phyloP scores from a whole-genome alignment of 2,113 vertebrate species.

The Gallinago media region DNA sequence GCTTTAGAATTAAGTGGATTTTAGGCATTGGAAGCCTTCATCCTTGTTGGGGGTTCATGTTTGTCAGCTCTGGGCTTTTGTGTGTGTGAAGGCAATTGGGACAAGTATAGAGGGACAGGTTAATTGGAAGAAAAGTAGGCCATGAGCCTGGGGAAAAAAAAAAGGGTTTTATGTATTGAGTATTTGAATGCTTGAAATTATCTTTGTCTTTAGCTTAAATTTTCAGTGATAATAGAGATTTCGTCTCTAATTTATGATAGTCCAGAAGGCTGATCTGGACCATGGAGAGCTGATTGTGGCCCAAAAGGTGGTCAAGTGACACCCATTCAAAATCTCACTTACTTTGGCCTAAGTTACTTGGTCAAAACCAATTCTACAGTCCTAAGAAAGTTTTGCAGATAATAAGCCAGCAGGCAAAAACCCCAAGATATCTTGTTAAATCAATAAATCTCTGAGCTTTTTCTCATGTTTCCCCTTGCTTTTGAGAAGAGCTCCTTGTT shows the following conservation, averaged over 20 bases:
- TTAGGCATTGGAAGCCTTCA: not conserved
- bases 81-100: not conserved
- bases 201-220: not conserved
- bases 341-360: not conserved
- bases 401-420: not conserved
- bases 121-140: conserved; percentile 31
- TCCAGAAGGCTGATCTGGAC: not conserved
- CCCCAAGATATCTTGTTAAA: not conserved
- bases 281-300: not conserved
- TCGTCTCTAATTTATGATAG: not conserved
- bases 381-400: not conserved
- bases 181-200: not conserved
- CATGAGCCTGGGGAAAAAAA: not conserved
- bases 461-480: not conserved
- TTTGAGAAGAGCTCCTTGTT: not conserved
- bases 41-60: not conserved
- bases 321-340: not conserved
- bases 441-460: not conserved
- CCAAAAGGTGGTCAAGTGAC: not conserved
- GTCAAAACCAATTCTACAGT: not conserved
- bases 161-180: not conserved
- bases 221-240: not conserved
- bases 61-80: conserved; percentile 15
- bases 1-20: not conserved
- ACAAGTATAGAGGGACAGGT: conserved; percentile 6